Base-by-base conservation (phyloP, 2,797 vertebrate species). In the Acrossocheilus wenchowensis region DNA sequence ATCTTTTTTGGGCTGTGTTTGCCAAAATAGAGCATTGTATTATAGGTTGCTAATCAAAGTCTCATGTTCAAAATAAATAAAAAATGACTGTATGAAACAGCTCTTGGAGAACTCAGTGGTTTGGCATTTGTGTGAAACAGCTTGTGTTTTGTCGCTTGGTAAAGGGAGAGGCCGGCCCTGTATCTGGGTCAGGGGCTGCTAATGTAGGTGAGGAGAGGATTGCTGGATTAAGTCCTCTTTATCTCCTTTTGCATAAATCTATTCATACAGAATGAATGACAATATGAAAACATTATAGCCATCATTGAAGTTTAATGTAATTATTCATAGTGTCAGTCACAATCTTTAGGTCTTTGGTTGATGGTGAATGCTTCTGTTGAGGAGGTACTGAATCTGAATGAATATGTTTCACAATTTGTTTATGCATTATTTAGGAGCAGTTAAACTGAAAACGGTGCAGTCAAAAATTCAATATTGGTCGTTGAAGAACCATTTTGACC, bases 161-260 rank as follows among this genome's bases (percentile, higher is more conserved):
- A 45, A 82, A 87, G 43, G 78, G 87, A 77, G 85, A 87, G 89
- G 91, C 91, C 90, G 89, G 90, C 85, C 81, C 34, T 90, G 93
- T 91, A 95, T 94, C 91, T 95, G 94, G 95, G 95, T 96, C 95
- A 96, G 93, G 92, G 92, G 90, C 91, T 94, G 92, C 88, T 93
- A 93, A 95, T 96, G 94, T 94, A 94, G 95, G 94, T 94, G 94
- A 95, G 88, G 74, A 92, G 93, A 94, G 94, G 94, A 95, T 95
- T 92, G 92, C 91, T 87, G 94, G 94, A 95, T 96, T 95, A 94
- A 94, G 93, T 91, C 90, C 92, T 91, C 93, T 94, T 94, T 92
- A 95, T 95, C 95, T 94, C 93, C 94, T 93, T 93, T 91, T 93
- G 93, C 91, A 92, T 94, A 94, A 96, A 95, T 95, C 94, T 89